A percentile compares a stretch with the other conserved stretches of the same genome.
Evolutionary conservation across 2,797 vertebrate genomes (phyloP).

Genomic region (Enteromius fasciolatus): DNA sequence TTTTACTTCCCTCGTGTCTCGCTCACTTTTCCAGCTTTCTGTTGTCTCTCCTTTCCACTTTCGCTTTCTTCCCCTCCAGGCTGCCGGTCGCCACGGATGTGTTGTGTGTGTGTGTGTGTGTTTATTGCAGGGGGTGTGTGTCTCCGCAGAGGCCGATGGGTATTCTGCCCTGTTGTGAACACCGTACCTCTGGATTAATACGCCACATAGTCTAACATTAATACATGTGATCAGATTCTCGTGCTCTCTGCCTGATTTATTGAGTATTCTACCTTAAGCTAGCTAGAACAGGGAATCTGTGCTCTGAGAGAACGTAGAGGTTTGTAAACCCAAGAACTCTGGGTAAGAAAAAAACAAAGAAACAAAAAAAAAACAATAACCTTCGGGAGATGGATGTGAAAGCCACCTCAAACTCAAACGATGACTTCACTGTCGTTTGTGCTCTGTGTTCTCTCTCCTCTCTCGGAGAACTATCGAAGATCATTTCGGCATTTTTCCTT

Average conservation of each 20-base stretch:
- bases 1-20: constrained; percentile 67
- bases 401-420: constrained; percentile 81
- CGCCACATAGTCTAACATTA: constrained; percentile 41
- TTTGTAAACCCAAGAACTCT: constrained; percentile 44
- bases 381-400: constrained; percentile 70
- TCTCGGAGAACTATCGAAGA: constrained; percentile 53
- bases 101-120: constrained; percentile 39
- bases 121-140: constrained; percentile 7
- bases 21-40: constrained; percentile 61
- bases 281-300: constrained; percentile 47
- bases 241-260: constrained; percentile 44
- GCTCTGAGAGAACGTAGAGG: constrained; percentile 43
- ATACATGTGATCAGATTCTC: constrained; percentile 38
- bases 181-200: constrained; percentile 33
- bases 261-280: constrained; percentile 54
- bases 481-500: constrained; percentile 58
- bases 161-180: constrained; percentile 20
- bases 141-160: constrained; percentile 19
- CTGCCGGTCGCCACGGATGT: constrained; percentile 54
- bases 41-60: constrained; percentile 61
- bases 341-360: constrained; percentile 62
- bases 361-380: constrained; percentile 63
- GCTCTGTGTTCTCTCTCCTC: constrained; percentile 55
- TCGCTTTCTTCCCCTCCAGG: constrained; percentile 51
- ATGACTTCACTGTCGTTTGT: constrained; percentile 68